Percentiles rank a stretch among this genome's conserved stretches.
Conservation (phyloP, 2,888 invertebrate genomes). For the Thyatira batis region DNA sequence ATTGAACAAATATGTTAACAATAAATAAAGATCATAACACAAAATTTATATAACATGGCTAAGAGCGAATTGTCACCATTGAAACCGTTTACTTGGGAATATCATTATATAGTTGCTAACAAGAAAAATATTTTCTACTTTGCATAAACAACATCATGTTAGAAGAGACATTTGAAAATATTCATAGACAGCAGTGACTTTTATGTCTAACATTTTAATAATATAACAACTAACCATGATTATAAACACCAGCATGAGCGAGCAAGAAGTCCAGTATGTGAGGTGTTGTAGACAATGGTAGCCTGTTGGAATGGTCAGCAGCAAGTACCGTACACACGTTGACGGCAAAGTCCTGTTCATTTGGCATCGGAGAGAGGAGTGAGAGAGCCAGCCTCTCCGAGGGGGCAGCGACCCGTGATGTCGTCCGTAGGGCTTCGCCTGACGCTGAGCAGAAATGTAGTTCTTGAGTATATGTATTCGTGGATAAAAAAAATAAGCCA, state of each 20-base stretch:
- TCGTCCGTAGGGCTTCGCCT: constrained; percentile 61
- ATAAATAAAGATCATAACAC: too few relatives aligned
- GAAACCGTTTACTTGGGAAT: too few relatives aligned
- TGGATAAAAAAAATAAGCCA: too few relatives aligned
- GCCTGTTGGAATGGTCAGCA: constrained; percentile 94
- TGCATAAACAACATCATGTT: too few relatives aligned
- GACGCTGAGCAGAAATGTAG: constrained; percentile 49
- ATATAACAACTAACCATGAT: constrained; percentile 85
- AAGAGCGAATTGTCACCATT: too few relatives aligned
- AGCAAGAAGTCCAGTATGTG: constrained; percentile 93
- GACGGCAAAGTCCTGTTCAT: constrained; percentile 99
- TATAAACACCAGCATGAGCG: constrained; percentile 97
- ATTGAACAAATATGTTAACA: too few relatives aligned
- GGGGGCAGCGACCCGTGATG: constrained; percentile 62
- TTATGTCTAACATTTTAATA: too few relatives aligned
- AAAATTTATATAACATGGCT: too few relatives aligned
- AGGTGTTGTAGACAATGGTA: constrained; percentile 93
- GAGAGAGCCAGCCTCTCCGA: constrained; percentile 94
- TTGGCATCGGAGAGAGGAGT: constrained; percentile 96
- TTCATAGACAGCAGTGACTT: too few relatives aligned
- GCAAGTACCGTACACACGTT: constrained; percentile 98
- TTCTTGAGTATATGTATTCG: constrained; percentile 12
- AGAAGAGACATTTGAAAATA: too few relatives aligned
- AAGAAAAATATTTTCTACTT: too few relatives aligned
- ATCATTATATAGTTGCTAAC: too few relatives aligned